Conservation (phyloP, 2,113 vertebrate genomes). For the Oreochromis spilurus region DNA sequence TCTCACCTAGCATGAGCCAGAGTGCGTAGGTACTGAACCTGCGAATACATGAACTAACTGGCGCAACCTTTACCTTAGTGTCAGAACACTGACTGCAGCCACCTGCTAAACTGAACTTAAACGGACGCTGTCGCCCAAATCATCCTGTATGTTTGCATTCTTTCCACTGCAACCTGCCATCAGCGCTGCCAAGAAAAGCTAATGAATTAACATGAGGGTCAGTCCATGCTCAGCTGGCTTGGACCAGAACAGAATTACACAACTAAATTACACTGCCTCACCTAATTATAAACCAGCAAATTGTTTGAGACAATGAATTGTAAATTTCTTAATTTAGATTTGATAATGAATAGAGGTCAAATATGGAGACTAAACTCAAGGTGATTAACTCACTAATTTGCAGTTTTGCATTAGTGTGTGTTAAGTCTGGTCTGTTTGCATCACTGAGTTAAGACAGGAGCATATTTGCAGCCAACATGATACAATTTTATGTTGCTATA, state of each 20-base stretch:
- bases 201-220: constrained; percentile 31
- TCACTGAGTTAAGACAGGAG: background rate
- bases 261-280: background rate
- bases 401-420: background rate
- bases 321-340: background rate
- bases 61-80: background rate
- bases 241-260: background rate
- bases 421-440: background rate
- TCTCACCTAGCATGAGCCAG: constrained; percentile 10
- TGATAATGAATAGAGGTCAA: background rate
- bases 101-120: background rate
- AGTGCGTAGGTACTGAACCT: background rate
- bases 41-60: background rate
- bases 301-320: constrained; percentile 13
- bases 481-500: background rate
- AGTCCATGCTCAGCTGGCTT: constrained; percentile 33
- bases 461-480: background rate
- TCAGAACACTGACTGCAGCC: background rate
- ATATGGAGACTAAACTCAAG: background rate
- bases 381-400: background rate
- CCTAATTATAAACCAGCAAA: constrained; percentile 19
- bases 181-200: background rate
- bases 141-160: background rate
- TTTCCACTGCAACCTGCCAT: background rate
- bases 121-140: background rate